Evolutionary conservation across 1,140 invertebrate species (phyloP), one percentile per base, ranked within the genome.

Genomic region (Lanistes nyassanus): DNA sequence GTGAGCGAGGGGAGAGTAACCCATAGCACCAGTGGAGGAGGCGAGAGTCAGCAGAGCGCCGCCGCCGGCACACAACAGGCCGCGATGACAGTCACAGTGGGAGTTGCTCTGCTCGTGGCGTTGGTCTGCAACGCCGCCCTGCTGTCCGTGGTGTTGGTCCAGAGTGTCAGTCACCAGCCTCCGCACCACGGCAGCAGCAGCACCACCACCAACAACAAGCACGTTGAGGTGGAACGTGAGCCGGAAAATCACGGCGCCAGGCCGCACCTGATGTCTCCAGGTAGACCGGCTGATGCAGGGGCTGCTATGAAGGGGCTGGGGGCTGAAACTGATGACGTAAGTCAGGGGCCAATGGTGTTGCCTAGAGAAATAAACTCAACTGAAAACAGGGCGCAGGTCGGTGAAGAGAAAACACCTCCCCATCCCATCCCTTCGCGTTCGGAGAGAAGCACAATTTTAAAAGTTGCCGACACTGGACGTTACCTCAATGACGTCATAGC

Each of bases 401-500:
- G 55, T 34, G 42, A n/a, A 26, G 39, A 37, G 68, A 56, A 56
- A 29, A 51, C 19, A 13, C n/a, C 19, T 21, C 23, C 21, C 13
- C 39, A 47, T 47, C n/a, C n/a, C n/a, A 16, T 16, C 23, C 31
- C 56, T 21, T n/a, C 26, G 13, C 13, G 36, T 26, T 56, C n/a
- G 7, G 26, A 56, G 53, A 31, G 68, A 11, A 70, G 68, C 34
- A 58, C 68, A 19, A 26, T 7, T 26, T 36, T 62, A 13, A 36
- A 60, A 21, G 55, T 55, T 3, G 31, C 42, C 7, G 70, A 72
- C 2, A 72, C 70, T 21, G 70, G 70, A 16, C 70, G 60, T 26
- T 55, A 72, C 56, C 47, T 72, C 36, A 56, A 72, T 39, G 70
- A 72, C 56, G 70, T 72, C 55, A 72, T 72, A 5, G 70, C 70